Percentiles rank a stretch among this genome's conserved stretches.
Conservation (phyloP, 2,113 vertebrate species). For the Tychaedon coryphoeus region DNA sequence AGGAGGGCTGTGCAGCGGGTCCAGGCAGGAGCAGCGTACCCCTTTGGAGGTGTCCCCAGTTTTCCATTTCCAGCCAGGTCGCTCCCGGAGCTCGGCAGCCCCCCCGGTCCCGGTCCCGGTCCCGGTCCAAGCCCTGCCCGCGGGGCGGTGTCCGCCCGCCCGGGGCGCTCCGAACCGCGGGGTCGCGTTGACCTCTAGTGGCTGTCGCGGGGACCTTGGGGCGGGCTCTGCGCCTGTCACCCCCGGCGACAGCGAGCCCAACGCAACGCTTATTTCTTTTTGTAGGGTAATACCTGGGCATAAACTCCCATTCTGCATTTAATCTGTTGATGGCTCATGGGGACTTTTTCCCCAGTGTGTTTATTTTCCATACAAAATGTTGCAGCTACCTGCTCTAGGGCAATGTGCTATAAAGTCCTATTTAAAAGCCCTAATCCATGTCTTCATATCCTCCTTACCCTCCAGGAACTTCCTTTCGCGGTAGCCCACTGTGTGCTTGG, state of each 20-base stretch:
- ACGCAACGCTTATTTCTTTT: rapidly evolving
- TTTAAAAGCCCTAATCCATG: not conserved
- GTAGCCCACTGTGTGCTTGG: rapidly evolving
- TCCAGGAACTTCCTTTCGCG: not conserved
- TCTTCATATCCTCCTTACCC: not conserved
- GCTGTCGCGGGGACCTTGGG: not conserved
- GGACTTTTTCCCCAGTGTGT: not conserved
- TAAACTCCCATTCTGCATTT: not conserved
- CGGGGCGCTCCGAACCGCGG: not conserved
- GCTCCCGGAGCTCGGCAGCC: not conserved
- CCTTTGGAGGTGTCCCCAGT: rapidly evolving
- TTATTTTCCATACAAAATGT: not conserved
- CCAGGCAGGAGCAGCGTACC: not conserved
- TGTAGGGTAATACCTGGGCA: too few species aligned
- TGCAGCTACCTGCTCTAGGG: not conserved
- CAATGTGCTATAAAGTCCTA: not conserved
- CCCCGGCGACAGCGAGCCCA: rapidly evolving
- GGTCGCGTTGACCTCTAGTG: conserved; percentile 43
- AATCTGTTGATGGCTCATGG: not conserved
- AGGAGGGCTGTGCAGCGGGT: rapidly evolving
- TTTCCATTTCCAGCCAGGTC: rapidly evolving
- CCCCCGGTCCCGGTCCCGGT: too few species aligned
- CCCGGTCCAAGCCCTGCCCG: too few species aligned
- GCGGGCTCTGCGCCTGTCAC: rapidly evolving
- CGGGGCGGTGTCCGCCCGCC: not conserved